phyloP scores from a whole-genome alignment of 2,113 vertebrate genomes.

The Oreochromis spilurus region DNA sequence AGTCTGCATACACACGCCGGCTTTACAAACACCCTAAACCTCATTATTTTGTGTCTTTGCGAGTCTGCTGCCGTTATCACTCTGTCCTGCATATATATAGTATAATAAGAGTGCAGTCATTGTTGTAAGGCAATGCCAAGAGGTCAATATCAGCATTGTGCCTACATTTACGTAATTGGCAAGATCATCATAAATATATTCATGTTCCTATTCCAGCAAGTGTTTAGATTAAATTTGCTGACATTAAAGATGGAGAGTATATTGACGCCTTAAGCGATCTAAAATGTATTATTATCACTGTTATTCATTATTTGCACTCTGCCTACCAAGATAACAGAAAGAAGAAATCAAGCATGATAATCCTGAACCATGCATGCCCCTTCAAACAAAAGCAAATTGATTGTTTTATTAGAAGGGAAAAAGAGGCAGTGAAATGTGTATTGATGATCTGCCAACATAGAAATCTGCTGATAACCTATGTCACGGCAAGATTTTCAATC shows the following conservation, averaged over 20 bases:
- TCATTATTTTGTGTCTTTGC: background rate
- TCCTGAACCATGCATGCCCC: background rate
- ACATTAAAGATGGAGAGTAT: background rate
- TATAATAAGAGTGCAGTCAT: background rate
- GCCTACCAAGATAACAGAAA: background rate
- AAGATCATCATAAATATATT: constrained; percentile 5
- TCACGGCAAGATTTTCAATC: background rate
- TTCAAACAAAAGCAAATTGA: background rate
- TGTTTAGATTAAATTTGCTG: background rate
- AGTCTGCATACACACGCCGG: background rate
- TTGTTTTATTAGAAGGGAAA: background rate
- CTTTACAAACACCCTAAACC: background rate
- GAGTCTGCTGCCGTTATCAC: background rate
- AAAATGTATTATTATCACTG: background rate
- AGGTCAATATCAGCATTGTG: background rate
- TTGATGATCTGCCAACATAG: background rate
- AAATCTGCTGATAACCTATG: background rate
- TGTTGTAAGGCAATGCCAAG: background rate
- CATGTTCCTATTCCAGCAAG: background rate
- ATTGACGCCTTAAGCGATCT: background rate
- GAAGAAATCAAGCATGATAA: background rate
- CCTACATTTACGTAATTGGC: background rate
- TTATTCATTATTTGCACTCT: background rate
- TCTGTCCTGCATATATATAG: background rate
- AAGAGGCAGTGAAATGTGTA: background rate